A percentile compares a stretch with the other conserved stretches of the same genome.
Conservation (phyloP, 2,113 vertebrate genomes). For the Caloenas nicobarica region DNA sequence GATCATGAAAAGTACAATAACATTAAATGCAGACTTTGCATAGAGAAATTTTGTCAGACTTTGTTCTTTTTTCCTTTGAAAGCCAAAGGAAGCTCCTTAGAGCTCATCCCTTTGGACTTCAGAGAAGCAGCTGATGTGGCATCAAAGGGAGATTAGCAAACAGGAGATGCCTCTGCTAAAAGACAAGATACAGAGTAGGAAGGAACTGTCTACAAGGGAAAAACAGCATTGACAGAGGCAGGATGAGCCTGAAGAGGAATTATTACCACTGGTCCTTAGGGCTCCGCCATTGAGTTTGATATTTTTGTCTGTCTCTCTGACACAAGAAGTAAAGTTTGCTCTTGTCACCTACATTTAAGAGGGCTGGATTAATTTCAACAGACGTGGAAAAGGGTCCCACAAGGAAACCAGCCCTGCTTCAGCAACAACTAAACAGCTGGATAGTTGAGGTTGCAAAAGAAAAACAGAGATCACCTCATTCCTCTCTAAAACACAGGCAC, state of each 20-base stretch:
- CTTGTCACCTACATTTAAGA: not conserved
- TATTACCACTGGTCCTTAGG: not conserved
- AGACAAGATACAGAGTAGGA: not conserved
- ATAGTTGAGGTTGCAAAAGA: not conserved
- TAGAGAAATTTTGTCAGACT: conserved; percentile 1
- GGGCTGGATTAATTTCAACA: not conserved
- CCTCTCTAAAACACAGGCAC: not conserved
- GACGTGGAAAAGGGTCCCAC: not conserved
- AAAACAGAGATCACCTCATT: not conserved
- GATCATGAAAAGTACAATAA: not conserved
- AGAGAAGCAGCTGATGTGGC: not conserved
- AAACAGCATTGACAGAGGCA: not conserved
- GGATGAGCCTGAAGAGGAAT: not conserved
- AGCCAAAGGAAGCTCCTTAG: not conserved
- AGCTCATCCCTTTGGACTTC: conserved; percentile 25
- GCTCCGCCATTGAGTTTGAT: not conserved
- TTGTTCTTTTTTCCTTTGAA: conserved; percentile 25
- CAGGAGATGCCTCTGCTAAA: not conserved
- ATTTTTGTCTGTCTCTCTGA: not conserved
- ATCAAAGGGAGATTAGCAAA: conserved; percentile 27
- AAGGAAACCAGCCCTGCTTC: not conserved
- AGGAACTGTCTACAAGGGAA: not conserved
- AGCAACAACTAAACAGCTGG: not conserved
- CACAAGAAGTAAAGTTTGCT: not conserved
- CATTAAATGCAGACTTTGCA: not conserved